phyloP scores from a whole-genome alignment of 2,888 invertebrate species.

The Apodemia duryi region DNA sequence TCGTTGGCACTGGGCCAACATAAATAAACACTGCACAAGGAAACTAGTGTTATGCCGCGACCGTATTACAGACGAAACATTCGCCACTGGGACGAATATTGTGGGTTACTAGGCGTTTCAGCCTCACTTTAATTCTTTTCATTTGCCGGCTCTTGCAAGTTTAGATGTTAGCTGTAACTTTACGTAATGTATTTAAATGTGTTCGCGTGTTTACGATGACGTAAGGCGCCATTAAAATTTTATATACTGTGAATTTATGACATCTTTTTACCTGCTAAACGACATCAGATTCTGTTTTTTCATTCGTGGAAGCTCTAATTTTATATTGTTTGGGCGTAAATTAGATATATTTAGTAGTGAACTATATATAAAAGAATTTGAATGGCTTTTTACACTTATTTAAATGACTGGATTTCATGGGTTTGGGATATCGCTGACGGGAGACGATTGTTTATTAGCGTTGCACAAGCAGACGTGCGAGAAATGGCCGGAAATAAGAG shows the following conservation, averaged over 20 bases:
- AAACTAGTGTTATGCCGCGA: conserved; percentile 79
- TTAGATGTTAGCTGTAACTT: conserved; percentile 9
- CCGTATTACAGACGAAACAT: conserved; percentile 77
- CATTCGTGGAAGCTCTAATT: conserved; percentile 14
- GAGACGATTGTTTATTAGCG: conserved; percentile 40
- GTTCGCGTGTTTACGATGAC: conserved; percentile 26
- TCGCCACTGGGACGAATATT: conserved; percentile 74
- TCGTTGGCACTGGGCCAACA: conserved; percentile 69
- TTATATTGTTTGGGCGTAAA: not conserved
- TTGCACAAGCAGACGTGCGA: conserved; percentile 31
- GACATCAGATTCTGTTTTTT: conserved; percentile 26
- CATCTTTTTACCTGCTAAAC: conserved; percentile 26
- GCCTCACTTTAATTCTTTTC: conserved; percentile 14
- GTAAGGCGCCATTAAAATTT: conserved; percentile 31
- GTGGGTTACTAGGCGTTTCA: conserved; percentile 72
- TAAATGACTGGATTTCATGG: conserved; percentile 19
- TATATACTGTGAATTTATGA: conserved; percentile 29
- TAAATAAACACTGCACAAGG: conserved; percentile 79
- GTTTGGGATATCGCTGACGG: conserved; percentile 26
- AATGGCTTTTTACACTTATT: conserved; percentile 15
- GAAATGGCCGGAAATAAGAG: conserved; percentile 35
- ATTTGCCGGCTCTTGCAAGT: not conserved
- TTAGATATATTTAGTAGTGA: conserved; percentile 2
- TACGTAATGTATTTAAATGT: conserved; percentile 22
- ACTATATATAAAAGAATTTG: not conserved